Conservation (phyloP, 1,140 invertebrate species). For the Leptopilina clavipes region DNA sequence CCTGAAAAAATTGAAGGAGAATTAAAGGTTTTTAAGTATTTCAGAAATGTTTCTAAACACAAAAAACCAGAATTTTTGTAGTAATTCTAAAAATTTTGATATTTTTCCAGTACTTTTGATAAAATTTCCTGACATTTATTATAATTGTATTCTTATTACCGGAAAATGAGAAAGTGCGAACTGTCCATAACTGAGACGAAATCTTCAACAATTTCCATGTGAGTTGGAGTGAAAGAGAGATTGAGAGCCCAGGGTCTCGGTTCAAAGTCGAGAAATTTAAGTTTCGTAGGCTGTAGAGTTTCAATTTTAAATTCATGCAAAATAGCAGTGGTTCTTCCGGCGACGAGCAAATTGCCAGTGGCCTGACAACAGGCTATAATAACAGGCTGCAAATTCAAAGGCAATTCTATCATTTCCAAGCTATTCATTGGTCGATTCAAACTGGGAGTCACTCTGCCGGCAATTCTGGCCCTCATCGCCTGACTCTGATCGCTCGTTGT, state of each 20-base stretch:
- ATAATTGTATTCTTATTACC: neutral
- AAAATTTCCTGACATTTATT: too few species aligned
- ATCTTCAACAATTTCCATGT: constrained; percentile 77
- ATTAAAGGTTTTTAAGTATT: too few species aligned
- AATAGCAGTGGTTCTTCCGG: constrained; percentile 74
- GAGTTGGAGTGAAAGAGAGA: constrained; percentile 74
- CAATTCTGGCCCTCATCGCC: constrained; percentile 82
- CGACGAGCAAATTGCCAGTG: constrained; percentile 79
- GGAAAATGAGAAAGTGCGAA: constrained; percentile 54
- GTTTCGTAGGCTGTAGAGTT: constrained; percentile 79
- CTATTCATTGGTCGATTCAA: constrained; percentile 76
- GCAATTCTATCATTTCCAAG: constrained; percentile 83
- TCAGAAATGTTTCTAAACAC: too few species aligned
- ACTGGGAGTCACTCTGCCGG: constrained; percentile 81
- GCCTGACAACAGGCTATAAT: constrained; percentile 79
- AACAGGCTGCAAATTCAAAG: constrained; percentile 76
- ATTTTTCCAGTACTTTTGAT: too few species aligned
- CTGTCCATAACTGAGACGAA: constrained; percentile 76
- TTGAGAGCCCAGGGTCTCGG: constrained; percentile 74
- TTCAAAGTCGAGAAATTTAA: constrained; percentile 81
- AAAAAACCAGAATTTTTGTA: too few species aligned
- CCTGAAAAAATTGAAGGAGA: too few species aligned
- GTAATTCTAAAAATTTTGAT: too few species aligned
- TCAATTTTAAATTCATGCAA: constrained; percentile 78
- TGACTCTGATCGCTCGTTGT: constrained; percentile 73